These are phyloP conservation scores for Drosophila borborema DNA, from an alignment of 2,888 invertebrate species.

Conservation along the genomic window DNA sequence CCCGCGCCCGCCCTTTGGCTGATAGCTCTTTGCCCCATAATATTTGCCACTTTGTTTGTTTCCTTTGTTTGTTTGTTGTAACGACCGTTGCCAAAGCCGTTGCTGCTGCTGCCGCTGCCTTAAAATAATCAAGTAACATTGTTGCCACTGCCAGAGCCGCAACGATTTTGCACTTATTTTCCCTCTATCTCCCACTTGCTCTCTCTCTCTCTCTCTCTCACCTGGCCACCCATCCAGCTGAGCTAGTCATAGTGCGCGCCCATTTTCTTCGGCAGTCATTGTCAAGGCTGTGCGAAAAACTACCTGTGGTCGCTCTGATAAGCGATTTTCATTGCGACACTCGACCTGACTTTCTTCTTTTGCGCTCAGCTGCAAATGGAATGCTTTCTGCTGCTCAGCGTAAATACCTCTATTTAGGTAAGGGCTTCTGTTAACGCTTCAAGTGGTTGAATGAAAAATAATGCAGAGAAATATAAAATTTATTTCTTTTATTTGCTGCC, in stretches of 20 bases:
- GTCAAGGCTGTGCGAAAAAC: slow-evolving; percentile 75
- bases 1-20: slow-evolving; percentile 22
- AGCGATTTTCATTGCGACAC: slow-evolving; percentile 43
- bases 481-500: slow-evolving; percentile 1
- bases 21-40: slow-evolving; percentile 50
- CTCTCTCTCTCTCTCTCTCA: slow-evolving; percentile 27
- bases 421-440: slow-evolving; percentile 3
- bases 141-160: slow-evolving; percentile 22
- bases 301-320: slow-evolving; percentile 63
- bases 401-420: slow-evolving; percentile 5
- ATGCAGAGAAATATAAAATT: slow-evolving; percentile 1
- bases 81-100: slow-evolving; percentile 52
- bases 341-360: not conserved
- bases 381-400: not conserved
- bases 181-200: slow-evolving; percentile 21
- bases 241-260: slow-evolving; percentile 32
- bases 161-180: slow-evolving; percentile 56
- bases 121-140: slow-evolving; percentile 40
- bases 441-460: slow-evolving; percentile 4
- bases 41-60: slow-evolving; percentile 70
- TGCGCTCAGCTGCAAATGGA: not conserved
- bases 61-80: slow-evolving; percentile 78
- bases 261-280: slow-evolving; percentile 73
- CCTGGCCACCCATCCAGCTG: not conserved
- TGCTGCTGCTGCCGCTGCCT: slow-evolving; percentile 33